A percentile compares a stretch with the other conserved stretches of the same genome.
Evolutionary conservation across 1,140 invertebrate genomes (phyloP).

Genomic region (Macrobrachium nipponense): DNA sequence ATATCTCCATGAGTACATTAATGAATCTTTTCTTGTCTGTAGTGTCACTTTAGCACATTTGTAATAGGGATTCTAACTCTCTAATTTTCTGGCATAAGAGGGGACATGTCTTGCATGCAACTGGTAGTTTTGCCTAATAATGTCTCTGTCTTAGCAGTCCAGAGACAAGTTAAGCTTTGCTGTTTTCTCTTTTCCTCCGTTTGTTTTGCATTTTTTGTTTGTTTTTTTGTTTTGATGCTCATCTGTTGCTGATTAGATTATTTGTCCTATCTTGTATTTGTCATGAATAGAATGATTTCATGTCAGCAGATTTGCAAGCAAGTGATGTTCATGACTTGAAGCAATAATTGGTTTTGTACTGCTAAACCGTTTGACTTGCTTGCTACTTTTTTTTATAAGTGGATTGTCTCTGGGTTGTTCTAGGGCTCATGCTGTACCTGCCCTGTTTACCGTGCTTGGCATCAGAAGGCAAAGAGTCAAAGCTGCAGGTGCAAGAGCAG

Average conservation of each 20-base stretch:
- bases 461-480: constrained; percentile 64
- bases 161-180: constrained; percentile 48
- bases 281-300: constrained; percentile 18
- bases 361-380: constrained; percentile 49
- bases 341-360: constrained; percentile 22
- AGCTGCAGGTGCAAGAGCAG: constrained; percentile 62
- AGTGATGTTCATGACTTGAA: background rate
- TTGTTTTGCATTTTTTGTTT: constrained; percentile 8
- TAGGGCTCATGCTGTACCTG: constrained; percentile 66
- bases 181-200: background rate
- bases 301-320: constrained; percentile 38
- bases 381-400: constrained; percentile 58
- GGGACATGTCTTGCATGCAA: constrained; percentile 58
- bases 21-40: constrained; percentile 21
- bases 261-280: constrained; percentile 22
- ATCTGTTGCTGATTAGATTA: constrained; percentile 29
- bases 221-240: constrained; percentile 30
- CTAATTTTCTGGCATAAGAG: constrained; percentile 60
- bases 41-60: constrained; percentile 35
- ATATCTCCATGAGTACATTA: constrained; percentile 34
- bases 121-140: constrained; percentile 49
- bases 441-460: constrained; percentile 67
- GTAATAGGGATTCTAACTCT: constrained; percentile 46
- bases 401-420: constrained; percentile 63
- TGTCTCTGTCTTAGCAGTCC: constrained; percentile 56